phyloP scores from a whole-genome alignment of 2,113 vertebrate genomes.

The Oryzias curvinotus region DNA sequence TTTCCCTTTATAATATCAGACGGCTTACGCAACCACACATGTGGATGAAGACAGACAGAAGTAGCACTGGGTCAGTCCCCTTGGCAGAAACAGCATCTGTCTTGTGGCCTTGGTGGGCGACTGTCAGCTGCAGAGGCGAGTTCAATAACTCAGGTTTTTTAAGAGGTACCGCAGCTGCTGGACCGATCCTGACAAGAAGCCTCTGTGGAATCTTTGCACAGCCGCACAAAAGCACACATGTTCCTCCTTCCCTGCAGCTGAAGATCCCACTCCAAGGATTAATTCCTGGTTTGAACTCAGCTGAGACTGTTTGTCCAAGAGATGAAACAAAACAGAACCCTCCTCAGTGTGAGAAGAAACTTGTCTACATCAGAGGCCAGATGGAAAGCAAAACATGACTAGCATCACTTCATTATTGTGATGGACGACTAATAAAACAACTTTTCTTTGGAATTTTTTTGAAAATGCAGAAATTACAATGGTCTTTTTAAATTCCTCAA shows the following conservation, averaged over 20 bases:
- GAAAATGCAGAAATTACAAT: too few relatives aligned
- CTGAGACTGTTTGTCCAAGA: not conserved
- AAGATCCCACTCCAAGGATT: not conserved
- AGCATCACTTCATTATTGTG: too few relatives aligned
- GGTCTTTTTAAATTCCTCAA: too few relatives aligned
- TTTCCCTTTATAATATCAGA: not conserved
- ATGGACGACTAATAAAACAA: too few relatives aligned
- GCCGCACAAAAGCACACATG: not conserved
- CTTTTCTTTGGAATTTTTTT: too few relatives aligned
- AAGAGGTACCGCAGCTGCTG: slow-evolving; percentile 35
- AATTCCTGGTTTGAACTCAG: not conserved
- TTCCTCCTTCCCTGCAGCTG: not conserved
- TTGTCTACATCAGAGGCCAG: too few relatives aligned
- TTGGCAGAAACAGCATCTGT: slow-evolving; percentile 37
- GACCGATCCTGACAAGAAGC: slow-evolving; percentile 7
- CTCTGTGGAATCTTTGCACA: slow-evolving; percentile 7
- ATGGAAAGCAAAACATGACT: too few relatives aligned
- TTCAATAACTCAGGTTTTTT: slow-evolving; percentile 8
- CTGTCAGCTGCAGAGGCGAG: slow-evolving; percentile 7
- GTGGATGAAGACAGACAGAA: not conserved
- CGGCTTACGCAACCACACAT: not conserved
- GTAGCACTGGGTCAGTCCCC: slow-evolving; percentile 45
- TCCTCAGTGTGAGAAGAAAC: too few relatives aligned
- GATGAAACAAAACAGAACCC: not conserved
- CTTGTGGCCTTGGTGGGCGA: slow-evolving; percentile 16